phyloP scores from a whole-genome alignment of 2,113 vertebrate genomes.

The Mionectes macconnelli region DNA sequence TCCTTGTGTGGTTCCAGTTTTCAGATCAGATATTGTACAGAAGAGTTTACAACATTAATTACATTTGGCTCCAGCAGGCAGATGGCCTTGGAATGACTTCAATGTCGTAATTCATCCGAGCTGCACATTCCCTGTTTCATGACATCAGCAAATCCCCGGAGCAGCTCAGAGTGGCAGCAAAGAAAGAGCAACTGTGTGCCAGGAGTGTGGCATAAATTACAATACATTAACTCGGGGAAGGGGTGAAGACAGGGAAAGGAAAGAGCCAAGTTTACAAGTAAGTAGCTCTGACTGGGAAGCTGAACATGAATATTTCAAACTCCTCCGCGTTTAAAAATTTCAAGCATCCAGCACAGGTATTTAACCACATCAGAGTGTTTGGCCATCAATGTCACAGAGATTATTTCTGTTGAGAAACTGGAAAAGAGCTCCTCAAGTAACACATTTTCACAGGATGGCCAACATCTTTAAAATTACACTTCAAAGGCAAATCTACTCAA shows the following conservation, averaged over 20 bases:
- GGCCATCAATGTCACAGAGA: neutral
- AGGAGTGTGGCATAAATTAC: slow-evolving; percentile 28
- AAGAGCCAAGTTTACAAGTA: neutral
- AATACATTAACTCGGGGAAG: neutral
- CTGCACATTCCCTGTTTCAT: slow-evolving; percentile 52
- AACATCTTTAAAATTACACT: neutral
- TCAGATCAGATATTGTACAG: neutral
- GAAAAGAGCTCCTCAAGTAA: neutral
- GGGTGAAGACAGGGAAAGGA: neutral
- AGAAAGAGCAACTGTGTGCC: neutral
- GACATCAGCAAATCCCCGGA: slow-evolving; percentile 56
- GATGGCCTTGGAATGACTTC: slow-evolving; percentile 62
- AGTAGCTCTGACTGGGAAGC: neutral
- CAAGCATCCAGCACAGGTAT: neutral
- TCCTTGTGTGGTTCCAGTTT: neutral
- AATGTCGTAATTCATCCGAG: slow-evolving; percentile 28
- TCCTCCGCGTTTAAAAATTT: neutral
- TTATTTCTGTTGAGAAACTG: neutral
- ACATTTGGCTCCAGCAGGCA: slow-evolving; percentile 42
- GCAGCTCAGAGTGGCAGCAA: slow-evolving; percentile 10
- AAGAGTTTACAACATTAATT: slow-evolving; percentile 33
- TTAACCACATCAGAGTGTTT: neutral
- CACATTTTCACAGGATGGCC: neutral
- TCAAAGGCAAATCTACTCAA: neutral
- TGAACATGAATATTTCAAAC: neutral